These are phyloP conservation scores for Molossus molossus DNA, from an alignment of 2,797 vertebrate species.

Conservation along the genomic window DNA sequence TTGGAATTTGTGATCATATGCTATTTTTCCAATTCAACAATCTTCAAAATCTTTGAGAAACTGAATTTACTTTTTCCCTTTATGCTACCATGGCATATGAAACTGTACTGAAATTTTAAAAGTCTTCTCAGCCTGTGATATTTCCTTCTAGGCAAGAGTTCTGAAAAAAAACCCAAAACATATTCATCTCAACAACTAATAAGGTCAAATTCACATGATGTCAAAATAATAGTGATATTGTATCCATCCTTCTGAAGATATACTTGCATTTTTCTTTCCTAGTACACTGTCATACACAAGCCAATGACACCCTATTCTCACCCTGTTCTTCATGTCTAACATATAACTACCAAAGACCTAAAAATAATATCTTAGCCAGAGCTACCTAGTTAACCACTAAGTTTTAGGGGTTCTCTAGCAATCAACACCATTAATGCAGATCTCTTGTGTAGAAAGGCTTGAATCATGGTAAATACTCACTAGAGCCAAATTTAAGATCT, in stretches of 20 bases:
- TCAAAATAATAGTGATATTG: slow-evolving; percentile 16
- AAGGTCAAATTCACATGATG: neutral
- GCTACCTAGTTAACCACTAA: neutral
- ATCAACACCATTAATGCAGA: neutral
- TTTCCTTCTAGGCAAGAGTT: neutral
- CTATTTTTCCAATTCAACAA: neutral
- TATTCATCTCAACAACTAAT: slow-evolving; percentile 1
- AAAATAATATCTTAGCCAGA: neutral
- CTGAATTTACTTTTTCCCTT: neutral
- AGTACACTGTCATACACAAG: neutral
- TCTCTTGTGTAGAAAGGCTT: neutral
- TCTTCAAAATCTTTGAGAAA: neutral
- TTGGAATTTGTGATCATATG: neutral
- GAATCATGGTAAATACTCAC: neutral
- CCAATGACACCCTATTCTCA: neutral
- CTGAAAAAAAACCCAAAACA: neutral
- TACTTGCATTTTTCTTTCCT: neutral
- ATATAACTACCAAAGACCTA: neutral
- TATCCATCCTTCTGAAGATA: neutral
- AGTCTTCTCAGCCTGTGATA: neutral
- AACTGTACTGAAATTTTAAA: neutral
- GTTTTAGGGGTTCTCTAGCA: neutral
- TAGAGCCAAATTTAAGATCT: neutral
- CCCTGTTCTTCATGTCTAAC: neutral
- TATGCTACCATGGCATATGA: neutral